Evolutionary conservation across 2,797 vertebrate genomes (phyloP), one percentile per base, ranked within the genome.

Genomic region (Alectoris magna): DNA sequence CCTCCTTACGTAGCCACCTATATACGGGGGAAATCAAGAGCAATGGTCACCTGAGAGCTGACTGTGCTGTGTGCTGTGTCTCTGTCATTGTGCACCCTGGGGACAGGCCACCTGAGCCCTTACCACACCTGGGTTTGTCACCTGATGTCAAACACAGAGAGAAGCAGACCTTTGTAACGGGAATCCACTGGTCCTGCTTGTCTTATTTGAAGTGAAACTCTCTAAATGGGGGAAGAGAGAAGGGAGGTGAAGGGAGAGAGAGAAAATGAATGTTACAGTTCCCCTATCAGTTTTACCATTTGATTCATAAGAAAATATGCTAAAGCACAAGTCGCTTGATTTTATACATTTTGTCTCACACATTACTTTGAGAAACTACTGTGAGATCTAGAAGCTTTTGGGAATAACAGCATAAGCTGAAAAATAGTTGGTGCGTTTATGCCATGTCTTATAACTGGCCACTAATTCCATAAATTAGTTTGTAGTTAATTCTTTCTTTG

Each of bases 391-490:
- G 13, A 72, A 63, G 36, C 24, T 92, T 91, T 83, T 21, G n/a
- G 51, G 49, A 92, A 76, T 63, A 84, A 79, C 53, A 79, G 58
- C 36, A 9, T 49, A 72, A 63, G 26, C 38, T 91, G 62, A 34
- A 72, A 72, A 83, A 79, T 62, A 74, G 24, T 29, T 56, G 22
- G 19, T 69, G 69, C 80, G 43, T 87, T 91, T 90, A 78, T 73
- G 64, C 56, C 63, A 17, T 41, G 53, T 86, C 89, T 68, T 89
- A 68, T 69, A 94, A 82, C 48, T 74, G 84, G 76, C 68, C 60
- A 62, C 82, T 94, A 94, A 93, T 91, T 93, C 90, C 71, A 23
- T 73, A 84, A 67, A 95, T 94, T 91, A 88, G 69, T 81, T 80
- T 91, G 59, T 34, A 95, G 60, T 83, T 93, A 90, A 88, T 62